phyloP scores from a whole-genome alignment of 2,113 vertebrate genomes.

The Pachycephala philippinensis region DNA sequence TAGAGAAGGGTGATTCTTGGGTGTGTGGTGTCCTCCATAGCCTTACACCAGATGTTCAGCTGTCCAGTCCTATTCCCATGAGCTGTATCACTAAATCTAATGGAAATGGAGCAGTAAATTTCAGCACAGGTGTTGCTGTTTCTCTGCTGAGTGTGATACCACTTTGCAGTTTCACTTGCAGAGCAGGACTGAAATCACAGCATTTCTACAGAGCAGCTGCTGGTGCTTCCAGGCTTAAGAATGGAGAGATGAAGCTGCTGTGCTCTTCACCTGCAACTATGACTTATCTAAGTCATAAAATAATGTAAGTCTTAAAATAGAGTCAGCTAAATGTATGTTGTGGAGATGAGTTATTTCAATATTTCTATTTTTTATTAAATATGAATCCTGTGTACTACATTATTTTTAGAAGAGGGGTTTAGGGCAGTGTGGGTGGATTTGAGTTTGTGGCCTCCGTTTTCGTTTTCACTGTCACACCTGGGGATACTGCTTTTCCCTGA shows the following conservation, averaged over 20 bases:
- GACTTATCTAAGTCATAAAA: neutral
- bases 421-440: fast-evolving
- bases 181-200: neutral
- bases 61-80: neutral
- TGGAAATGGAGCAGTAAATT: neutral
- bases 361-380: neutral
- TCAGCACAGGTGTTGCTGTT: neutral
- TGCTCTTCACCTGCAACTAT: neutral
- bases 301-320: neutral
- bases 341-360: neutral
- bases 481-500: neutral
- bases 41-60: neutral
- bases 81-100: neutral
- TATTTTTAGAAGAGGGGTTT: neutral
- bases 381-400: neutral
- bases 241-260: neutral
- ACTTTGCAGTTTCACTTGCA: neutral
- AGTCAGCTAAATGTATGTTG: neutral
- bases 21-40: fast-evolving
- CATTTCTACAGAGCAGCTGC: neutral
- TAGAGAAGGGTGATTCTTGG: neutral
- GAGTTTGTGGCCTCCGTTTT: neutral
- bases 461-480: neutral
- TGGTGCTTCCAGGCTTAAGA: neutral
- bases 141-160: neutral